phyloP scores from a whole-genome alignment of 2,888 invertebrate genomes.

The Polyommatus iphigenia region DNA sequence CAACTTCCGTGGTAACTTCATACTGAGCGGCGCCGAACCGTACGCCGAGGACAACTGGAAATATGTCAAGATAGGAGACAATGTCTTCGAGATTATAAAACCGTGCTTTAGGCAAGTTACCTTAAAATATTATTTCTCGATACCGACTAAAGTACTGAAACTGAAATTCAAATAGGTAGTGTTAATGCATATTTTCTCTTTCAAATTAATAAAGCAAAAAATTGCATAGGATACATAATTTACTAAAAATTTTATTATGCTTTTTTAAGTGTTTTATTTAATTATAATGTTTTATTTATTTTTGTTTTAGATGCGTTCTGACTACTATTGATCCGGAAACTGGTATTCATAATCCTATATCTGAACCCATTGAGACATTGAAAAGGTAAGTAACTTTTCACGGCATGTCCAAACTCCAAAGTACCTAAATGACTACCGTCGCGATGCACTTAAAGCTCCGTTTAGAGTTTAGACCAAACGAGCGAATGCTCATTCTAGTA shows the following conservation, averaged over 20 bases:
- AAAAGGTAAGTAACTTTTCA: constrained; percentile 70
- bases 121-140: neutral
- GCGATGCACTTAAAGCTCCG: no score
- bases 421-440: no score
- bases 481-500: no score
- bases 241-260: no score
- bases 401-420: neutral
- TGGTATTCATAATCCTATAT: constrained; percentile 78
- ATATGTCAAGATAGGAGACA: constrained; percentile 84
- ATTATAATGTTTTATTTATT: neutral
- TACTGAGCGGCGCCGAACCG: constrained; percentile 79
- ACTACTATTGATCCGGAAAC: constrained; percentile 85
- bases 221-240: no score
- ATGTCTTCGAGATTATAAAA: constrained; percentile 82
- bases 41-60: constrained; percentile 87
- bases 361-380: constrained; percentile 84
- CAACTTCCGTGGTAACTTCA: constrained; percentile 86
- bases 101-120: constrained; percentile 80
- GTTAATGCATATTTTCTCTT: no score
- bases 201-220: no score
- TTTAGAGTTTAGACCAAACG: no score
- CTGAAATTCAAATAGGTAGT: no score
- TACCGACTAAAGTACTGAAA: no score
- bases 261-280: no score
- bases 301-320: constrained; percentile 81